Evolutionary conservation across 2,797 vertebrate genomes (phyloP).

Genomic region (Mormyrops attenuatus): DNA sequence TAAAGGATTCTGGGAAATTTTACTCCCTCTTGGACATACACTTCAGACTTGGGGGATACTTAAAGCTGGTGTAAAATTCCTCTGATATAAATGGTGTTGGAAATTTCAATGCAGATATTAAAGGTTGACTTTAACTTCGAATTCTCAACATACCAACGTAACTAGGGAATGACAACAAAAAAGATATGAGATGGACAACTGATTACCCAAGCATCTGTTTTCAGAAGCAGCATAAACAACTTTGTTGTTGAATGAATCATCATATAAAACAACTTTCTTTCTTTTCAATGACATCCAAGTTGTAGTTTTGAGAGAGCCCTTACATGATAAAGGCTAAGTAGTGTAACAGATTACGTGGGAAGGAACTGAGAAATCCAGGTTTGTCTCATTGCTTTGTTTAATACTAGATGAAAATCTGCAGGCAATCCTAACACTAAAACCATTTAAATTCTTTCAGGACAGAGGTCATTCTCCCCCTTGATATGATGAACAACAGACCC

Average conservation of each 20-base stretch:
- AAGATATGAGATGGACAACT: not conserved
- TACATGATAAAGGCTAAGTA: not conserved
- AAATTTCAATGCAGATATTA: not conserved
- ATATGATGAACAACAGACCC: not conserved
- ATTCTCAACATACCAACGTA: not conserved
- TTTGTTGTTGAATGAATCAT: not conserved
- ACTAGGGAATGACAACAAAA: not conserved
- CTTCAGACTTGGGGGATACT: not conserved
- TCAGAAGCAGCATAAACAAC: not conserved
- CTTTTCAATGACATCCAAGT: not conserved
- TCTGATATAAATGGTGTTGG: not conserved
- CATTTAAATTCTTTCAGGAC: not conserved
- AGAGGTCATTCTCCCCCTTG: not conserved
- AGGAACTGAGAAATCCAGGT: not conserved
- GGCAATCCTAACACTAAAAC: not conserved
- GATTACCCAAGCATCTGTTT: not conserved
- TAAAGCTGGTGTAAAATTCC: not conserved
- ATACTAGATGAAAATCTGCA: not conserved
- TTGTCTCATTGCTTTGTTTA: not conserved
- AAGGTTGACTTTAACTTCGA: not conserved
- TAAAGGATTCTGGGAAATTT: not conserved
- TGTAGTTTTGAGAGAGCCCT: not conserved
- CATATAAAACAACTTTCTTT: not conserved
- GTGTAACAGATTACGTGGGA: not conserved
- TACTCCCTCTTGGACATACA: not conserved